Conservation (phyloP, 2,113 vertebrate genomes). For the Salvelinus alpinus region DNA sequence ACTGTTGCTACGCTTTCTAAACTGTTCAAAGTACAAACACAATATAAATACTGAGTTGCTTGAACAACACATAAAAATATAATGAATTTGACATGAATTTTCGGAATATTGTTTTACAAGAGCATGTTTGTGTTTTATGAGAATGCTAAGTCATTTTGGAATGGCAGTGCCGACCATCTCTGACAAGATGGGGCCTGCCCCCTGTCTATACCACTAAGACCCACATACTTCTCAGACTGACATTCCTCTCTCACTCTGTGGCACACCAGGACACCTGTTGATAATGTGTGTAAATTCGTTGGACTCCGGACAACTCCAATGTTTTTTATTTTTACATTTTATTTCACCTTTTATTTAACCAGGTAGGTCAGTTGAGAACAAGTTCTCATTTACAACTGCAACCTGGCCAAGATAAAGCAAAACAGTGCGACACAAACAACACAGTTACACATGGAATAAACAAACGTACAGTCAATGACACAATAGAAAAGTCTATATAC, state of each 20-base stretch:
- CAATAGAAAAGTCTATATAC: too few relatives aligned
- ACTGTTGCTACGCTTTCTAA: too few relatives aligned
- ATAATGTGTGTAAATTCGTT: slow-evolving; percentile 5
- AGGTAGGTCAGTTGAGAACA: background rate
- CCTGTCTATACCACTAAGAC: background rate
- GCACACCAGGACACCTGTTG: background rate
- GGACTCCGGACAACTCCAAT: background rate
- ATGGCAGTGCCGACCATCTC: background rate
- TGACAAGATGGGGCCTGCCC: background rate
- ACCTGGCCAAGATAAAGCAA: too few relatives aligned
- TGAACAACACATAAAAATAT: too few relatives aligned
- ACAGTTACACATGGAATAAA: too few relatives aligned
- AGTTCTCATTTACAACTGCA: slow-evolving; percentile 7
- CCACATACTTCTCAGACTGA: background rate
- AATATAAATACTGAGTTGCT: too few relatives aligned
- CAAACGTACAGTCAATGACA: too few relatives aligned
- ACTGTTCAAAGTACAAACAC: too few relatives aligned
- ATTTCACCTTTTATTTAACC: background rate
- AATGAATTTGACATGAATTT: too few relatives aligned
- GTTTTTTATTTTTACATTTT: background rate
- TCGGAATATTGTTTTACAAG: too few relatives aligned
- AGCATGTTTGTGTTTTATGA: background rate
- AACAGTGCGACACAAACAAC: too few relatives aligned
- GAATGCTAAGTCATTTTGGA: background rate
- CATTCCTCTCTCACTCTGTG: background rate